Base-by-base conservation (phyloP, 1,140 invertebrate genomes). In the Subanguina moxae region DNA sequence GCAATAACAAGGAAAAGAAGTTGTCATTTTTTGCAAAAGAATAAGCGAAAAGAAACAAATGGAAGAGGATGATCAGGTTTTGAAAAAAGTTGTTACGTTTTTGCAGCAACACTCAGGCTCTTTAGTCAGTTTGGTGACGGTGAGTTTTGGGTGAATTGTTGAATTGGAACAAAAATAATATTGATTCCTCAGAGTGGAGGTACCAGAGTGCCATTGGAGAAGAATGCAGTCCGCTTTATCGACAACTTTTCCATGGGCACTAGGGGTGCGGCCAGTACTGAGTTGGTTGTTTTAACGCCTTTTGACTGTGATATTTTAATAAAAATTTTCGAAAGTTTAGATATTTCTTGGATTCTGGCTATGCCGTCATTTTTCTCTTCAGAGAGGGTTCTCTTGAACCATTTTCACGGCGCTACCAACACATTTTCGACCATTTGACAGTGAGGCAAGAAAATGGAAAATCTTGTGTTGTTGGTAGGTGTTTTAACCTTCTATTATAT, bases 141-240 rank as follows among this genome's bases (percentile, higher is more conserved):
- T 38, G 32, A 38, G 32, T 38, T 38, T 38, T 38, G 32, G 11
- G 3, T 11, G 3, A 38, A 38, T 38, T n/a, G n/a, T n/a, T n/a
- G 43, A 45, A 13, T 45, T 11, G 43, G n/a, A 45, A 45, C n/a
- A 45, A 45, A n/a, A 13, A 45, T 45, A 45, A 45, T 13, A 25
- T 52, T 52, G 11, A 5, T 38, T 38, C 3, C 32, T 52, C 56
- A 84, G 90, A 95, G 92, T 76, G 94, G 94, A 23, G 94, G 94
- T 32, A 97, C 94, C 21, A 94, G 90, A 27, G 91, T 97, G 1
- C 94, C 94, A 0, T 84, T 98, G 57, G 95, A 98, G 82, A 90
- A 93, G 77, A 94, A 94, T 78, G 96, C 93, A 3, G 94, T 98
- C 0, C 87, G 95, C 57, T 98, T 91, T 85, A 91, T 98, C 52